Base-by-base conservation (phyloP, 2,888 invertebrate species). In the Pasiphila rectangulata region DNA sequence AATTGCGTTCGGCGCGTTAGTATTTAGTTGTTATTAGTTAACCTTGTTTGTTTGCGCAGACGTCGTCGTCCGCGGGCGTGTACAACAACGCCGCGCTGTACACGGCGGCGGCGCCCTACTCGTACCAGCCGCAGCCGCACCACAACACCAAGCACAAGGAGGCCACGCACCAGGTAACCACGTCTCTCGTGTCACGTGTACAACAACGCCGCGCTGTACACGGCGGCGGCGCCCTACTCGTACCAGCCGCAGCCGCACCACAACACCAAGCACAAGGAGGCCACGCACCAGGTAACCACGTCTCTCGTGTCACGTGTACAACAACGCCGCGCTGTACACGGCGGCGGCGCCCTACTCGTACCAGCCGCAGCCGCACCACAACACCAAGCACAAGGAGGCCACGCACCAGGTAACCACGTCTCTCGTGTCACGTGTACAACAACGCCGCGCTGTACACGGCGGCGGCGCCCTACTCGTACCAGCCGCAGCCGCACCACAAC, bases 51-150 rank as follows among this genome's bases (percentile, higher is more conserved):
- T 16, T 17, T 2, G 57, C 46, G 52, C 79, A 86, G 71, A 86
- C 86, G 57, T 83, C 87, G 4, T 76, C 87, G 2, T 75, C 84
- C 4, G 86, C 71, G 48, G 79, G 76, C 0, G 79, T 70, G 52
- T 87, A 87, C 75, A 85, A 81, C 57, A 84, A 79, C 65, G 81
- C 76, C 43, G 85, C 88, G 54, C 64, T 89, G 4, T 87, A 88
- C 77, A 84, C 88, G 43, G 20, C 86, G 38, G 79, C 78, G 20
- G 79, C 77, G 50, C 75, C 77, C 4, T 71, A 75, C 74, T 48
- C 67, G 21, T 72, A 59, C 59, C 56, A 57, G 23, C 55, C 50
- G 29, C 46, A 46, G 25, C 47, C 46, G 40, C 63, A 58, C 54
- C 55, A 57, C 50, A 50, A 57, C 55, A 53, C 57, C 41, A 50